Percentiles rank a stretch among this genome's conserved stretches.
Evolutionary conservation across 2,888 invertebrate species (phyloP).

Genomic region (Belgica antarctica): DNA sequence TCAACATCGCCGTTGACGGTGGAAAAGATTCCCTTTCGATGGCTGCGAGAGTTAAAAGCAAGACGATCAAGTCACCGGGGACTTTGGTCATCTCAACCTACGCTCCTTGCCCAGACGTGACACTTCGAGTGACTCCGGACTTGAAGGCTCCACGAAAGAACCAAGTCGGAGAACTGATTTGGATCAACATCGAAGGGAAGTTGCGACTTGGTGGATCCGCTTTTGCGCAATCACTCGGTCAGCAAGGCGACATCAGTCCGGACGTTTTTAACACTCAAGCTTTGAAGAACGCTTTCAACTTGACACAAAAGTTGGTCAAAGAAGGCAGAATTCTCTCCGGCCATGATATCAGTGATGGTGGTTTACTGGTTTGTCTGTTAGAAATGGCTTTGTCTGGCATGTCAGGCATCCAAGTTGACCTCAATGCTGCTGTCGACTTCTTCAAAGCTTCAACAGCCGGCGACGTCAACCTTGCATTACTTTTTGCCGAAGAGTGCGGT

Average conservation of each 20-base stretch:
- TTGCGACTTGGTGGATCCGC: slow-evolving; percentile 87
- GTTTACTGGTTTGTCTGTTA: slow-evolving; percentile 80
- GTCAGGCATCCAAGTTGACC: slow-evolving; percentile 69
- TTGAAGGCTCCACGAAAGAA: slow-evolving; percentile 67
- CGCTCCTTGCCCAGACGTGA: slow-evolving; percentile 90
- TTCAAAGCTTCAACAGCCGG: slow-evolving; percentile 42
- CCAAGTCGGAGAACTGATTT: slow-evolving; percentile 66
- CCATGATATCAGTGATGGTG: slow-evolving; percentile 97
- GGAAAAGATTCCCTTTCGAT: slow-evolving; percentile 97
- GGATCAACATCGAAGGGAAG: slow-evolving; percentile 75
- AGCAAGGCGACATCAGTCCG: slow-evolving; percentile 76
- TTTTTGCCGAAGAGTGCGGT: slow-evolving; percentile 85
- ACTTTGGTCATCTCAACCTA: slow-evolving; percentile 95
- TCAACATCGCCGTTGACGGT: slow-evolving; percentile 90
- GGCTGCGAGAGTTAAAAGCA: slow-evolving; percentile 79
- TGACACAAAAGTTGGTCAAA: slow-evolving; percentile 79
- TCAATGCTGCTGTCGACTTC: slow-evolving; percentile 50
- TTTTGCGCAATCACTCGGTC: slow-evolving; percentile 84
- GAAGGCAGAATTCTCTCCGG: slow-evolving; percentile 64
- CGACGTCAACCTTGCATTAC: slow-evolving; percentile 60
- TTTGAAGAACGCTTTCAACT: slow-evolving; percentile 74
- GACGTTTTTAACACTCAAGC: slow-evolving; percentile 71
- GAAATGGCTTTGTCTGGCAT: slow-evolving; percentile 97
- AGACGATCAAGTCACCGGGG: slow-evolving; percentile 75
- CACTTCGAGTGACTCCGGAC: slow-evolving; percentile 84